Evolutionary conservation across 2,888 invertebrate species (phyloP), one percentile per base, ranked within the genome.

Genomic region (Melanchra persicariae): DNA sequence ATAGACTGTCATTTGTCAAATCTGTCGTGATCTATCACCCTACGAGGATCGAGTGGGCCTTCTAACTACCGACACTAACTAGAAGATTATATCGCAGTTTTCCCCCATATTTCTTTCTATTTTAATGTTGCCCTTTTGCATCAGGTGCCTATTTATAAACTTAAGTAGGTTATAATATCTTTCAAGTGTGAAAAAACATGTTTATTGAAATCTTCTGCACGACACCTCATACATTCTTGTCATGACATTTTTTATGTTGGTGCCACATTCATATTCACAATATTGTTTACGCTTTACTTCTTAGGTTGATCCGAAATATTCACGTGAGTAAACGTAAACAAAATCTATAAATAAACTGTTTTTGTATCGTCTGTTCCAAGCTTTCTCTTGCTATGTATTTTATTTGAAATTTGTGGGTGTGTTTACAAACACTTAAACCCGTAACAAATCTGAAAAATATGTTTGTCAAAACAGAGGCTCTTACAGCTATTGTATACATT

Each of bases 81-180:
- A 54, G 24, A 55, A 64, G 52, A 80, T 75, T 43, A 74, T 15
- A 59, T 17, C 63, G 19, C 40, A 58, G 30, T 40, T 49, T 58
- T 70, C 40, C 68, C 62, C 57, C 40, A 22, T 40, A 43, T 79
- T 66, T 67, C 54, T 51, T 69, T 75, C 71, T 83, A 83, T 82
- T 84, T 74, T 67, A 64, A 61, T 54, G 61, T 59, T 77, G 64
- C 58, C 65, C 70, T 83, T 82, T 52, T 73, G 47, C 60, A 47
- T 61, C 69, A 68, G 4, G 22, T 37, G 10, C 58, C 65, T 79
- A 76, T 61, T 66, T 69, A 76, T 79, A 84, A 68, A 70, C 22
- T 24, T 22, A 74, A 72, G 57, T 79, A 47, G 74, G 71, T 54
- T 74, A 69, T 57, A 52, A 45, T 66, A 64, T 59, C 9, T 67